Percentiles rank a stretch among this genome's conserved stretches.
phyloP scores from a whole-genome alignment of 2,797 vertebrate species.

The Oryzias dopingdopingensis region DNA sequence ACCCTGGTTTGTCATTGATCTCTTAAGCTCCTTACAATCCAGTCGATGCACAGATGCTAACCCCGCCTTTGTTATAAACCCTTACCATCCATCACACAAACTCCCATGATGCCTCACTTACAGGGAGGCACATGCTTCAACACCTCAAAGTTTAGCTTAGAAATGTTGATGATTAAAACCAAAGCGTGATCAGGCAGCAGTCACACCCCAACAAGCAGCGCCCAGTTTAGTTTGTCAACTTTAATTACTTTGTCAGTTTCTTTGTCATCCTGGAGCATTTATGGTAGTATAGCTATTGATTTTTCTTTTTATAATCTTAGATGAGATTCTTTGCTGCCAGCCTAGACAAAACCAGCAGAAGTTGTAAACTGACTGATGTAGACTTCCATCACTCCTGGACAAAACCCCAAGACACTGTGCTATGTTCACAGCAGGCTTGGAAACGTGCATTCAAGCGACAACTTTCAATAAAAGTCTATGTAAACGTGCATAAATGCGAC shows the following conservation, averaged over 20 bases:
- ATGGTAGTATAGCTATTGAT: slow-evolving; percentile 20
- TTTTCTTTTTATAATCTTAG: background rate
- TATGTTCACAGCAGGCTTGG: too few species aligned
- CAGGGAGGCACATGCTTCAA: slow-evolving; percentile 4
- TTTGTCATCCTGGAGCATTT: slow-evolving; percentile 7
- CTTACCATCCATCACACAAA: background rate
- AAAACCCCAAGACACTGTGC: too few species aligned
- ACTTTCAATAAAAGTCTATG: too few species aligned
- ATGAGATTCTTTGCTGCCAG: slow-evolving; percentile 13
- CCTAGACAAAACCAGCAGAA: slow-evolving; percentile 17
- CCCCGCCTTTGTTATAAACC: slow-evolving; percentile 50
- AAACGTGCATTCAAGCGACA: too few species aligned
- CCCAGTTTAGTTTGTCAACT: slow-evolving; percentile 7
- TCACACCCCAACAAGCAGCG: background rate
- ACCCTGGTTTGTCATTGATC: slow-evolving; percentile 53
- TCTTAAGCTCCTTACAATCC: slow-evolving; percentile 64
- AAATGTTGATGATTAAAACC: too few species aligned
- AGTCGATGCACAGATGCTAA: slow-evolving; percentile 62
- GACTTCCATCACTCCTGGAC: too few species aligned
- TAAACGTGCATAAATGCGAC: too few species aligned
- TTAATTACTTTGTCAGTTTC: slow-evolving; percentile 11
- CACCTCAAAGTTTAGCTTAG: slow-evolving; percentile 1
- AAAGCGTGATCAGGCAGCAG: too few species aligned
- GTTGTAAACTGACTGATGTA: slow-evolving; percentile 27
- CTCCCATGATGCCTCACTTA: background rate